A percentile compares a stretch with the other conserved stretches of the same genome.
These are phyloP conservation scores for Tupaia tana DNA, from an alignment of 2,113 vertebrate genomes.

Conservation along the genomic window DNA sequence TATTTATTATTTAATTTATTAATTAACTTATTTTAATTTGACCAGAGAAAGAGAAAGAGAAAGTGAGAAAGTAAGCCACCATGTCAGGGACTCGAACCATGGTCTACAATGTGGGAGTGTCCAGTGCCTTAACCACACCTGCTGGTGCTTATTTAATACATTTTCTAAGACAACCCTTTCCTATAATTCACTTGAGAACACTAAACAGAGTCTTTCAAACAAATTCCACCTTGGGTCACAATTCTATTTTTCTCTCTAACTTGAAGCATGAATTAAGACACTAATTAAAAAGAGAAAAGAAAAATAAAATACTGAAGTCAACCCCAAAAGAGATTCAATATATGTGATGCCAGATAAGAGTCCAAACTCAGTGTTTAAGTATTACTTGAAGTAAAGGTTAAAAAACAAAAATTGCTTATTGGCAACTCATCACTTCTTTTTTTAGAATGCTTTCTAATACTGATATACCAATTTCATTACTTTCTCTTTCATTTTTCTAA, in stretches of 20 bases:
- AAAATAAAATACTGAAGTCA: background rate
- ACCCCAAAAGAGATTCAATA: background rate
- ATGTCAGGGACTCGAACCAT: no score
- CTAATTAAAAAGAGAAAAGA: background rate
- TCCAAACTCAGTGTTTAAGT: background rate
- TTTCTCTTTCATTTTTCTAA: background rate
- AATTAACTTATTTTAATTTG: no score
- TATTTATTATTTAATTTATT: no score
- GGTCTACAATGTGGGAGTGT: no score
- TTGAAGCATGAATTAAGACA: background rate
- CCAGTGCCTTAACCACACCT: no score
- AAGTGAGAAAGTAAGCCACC: no score
- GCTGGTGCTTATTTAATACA: no score
- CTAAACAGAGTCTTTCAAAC: background rate
- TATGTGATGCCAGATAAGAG: background rate
- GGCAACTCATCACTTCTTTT: background rate
- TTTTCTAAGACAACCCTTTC: background rate
- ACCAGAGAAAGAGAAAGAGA: no score
- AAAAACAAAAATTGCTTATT: slow-evolving; percentile 19
- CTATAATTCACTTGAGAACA: slow-evolving; percentile 11
- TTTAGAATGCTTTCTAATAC: background rate
- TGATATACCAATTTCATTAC: background rate
- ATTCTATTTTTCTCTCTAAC: background rate
- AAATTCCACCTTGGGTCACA: background rate
- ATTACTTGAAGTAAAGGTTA: background rate